Conservation (phyloP, 2,888 invertebrate genomes). For the Pteria penguin region DNA sequence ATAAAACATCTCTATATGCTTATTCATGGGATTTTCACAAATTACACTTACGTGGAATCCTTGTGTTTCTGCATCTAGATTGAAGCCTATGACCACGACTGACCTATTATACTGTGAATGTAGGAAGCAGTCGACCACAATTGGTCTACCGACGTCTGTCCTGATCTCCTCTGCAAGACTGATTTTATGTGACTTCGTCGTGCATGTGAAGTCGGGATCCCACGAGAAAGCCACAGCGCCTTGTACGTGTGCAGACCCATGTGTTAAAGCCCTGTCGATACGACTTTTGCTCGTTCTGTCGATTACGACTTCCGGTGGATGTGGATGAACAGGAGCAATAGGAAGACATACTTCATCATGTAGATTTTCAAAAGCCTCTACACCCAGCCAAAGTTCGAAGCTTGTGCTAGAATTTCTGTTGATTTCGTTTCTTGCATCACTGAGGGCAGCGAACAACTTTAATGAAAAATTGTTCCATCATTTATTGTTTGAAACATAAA, state of each 20-base stretch:
- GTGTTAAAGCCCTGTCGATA: constrained; percentile 63
- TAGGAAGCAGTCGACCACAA: constrained; percentile 68
- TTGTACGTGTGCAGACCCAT: constrained; percentile 58
- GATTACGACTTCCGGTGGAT: constrained; percentile 60
- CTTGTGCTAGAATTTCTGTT: constrained; percentile 10
- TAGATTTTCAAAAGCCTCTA: constrained; percentile 70
- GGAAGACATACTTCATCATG: constrained; percentile 66
- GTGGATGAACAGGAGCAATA: constrained; percentile 58
- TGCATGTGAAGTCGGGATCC: constrained; percentile 70
- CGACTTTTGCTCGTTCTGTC: constrained; percentile 53
- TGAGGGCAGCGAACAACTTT: constrained; percentile 49
- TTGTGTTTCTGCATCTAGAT: constrained; percentile 61
- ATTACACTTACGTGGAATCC: constrained; percentile 58
- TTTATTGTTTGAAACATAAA: too few relatives aligned
- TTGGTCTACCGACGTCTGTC: constrained; percentile 55
- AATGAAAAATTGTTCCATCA: too few relatives aligned
- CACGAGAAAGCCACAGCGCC: constrained; percentile 68
- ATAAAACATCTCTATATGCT: too few relatives aligned
- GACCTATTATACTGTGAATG: constrained; percentile 66
- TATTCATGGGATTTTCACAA: too few relatives aligned
- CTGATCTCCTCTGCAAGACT: constrained; percentile 58
- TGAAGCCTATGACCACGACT: constrained; percentile 70
- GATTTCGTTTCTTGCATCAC: constrained; percentile 38
- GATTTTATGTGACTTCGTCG: constrained; percentile 41
- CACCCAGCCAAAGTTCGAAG: constrained; percentile 66